phyloP scores from a whole-genome alignment of 2,797 vertebrate genomes.

The Pygocentrus nattereri region DNA sequence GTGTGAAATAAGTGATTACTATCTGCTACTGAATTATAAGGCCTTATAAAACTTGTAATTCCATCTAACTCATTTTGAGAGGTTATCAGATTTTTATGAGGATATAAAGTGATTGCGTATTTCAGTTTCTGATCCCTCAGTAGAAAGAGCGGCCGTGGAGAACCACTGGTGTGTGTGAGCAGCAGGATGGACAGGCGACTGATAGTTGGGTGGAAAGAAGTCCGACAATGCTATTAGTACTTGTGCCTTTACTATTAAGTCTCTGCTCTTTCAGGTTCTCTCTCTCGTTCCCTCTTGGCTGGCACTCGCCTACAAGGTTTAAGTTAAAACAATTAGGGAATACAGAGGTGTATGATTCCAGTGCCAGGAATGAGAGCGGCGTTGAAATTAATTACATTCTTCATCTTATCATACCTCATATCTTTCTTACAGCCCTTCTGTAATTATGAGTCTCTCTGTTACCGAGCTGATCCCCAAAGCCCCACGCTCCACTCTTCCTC shows the following conservation, averaged over 20 bases:
- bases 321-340: constrained; percentile 57
- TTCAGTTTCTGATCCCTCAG: neutral
- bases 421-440: constrained; percentile 28
- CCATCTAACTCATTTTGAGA: constrained; percentile 6
- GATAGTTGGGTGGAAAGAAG: constrained; percentile 23
- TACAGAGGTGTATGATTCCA: constrained; percentile 51
- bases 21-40: neutral
- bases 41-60: neutral
- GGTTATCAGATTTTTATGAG: neutral
- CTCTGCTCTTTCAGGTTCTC: constrained; percentile 8
- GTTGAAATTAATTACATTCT: constrained; percentile 65
- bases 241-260: constrained; percentile 5
- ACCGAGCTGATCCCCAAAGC: constrained; percentile 40
- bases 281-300: constrained; percentile 8
- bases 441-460: constrained; percentile 55
- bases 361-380: constrained; percentile 42
- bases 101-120: neutral
- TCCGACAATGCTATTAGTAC: constrained; percentile 32
- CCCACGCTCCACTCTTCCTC: neutral
- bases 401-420: constrained; percentile 58
- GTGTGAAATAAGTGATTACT: neutral
- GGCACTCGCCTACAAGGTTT: constrained; percentile 42
- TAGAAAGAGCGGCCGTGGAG: neutral
- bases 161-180: constrained; percentile 8
- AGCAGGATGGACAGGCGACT: constrained; percentile 34